Evolutionary conservation across 2,888 invertebrate genomes (phyloP).

Genomic region (Ferdinandea cuprea): DNA sequence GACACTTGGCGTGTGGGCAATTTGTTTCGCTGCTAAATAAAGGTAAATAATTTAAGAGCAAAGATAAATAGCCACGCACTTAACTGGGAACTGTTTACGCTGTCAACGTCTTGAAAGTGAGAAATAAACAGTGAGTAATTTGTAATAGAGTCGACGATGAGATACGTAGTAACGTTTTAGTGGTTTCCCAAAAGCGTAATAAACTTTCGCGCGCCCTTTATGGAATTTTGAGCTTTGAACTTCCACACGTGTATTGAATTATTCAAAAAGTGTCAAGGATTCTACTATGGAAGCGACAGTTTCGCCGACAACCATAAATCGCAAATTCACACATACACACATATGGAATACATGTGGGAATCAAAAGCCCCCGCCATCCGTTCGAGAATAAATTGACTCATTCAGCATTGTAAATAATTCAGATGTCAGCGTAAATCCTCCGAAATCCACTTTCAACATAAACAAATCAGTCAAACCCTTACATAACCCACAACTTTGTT

Average conservation of each 20-base stretch:
- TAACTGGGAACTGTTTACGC: not conserved
- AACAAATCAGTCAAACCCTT: not conserved
- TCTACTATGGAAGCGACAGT: no score
- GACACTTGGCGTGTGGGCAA: slow-evolving; percentile 56
- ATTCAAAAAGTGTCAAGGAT: no score
- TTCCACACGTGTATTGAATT: no score
- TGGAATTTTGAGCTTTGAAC: no score
- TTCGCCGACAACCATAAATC: no score
- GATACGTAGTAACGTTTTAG: no score
- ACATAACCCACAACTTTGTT: not conserved
- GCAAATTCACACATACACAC: not conserved
- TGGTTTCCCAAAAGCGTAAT: no score
- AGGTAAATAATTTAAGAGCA: not conserved
- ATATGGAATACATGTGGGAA: not conserved
- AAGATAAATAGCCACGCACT: slow-evolving; percentile 24
- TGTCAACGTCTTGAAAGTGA: not conserved
- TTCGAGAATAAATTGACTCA: not conserved
- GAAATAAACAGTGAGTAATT: not conserved
- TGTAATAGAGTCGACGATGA: not conserved
- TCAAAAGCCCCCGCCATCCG: not conserved
- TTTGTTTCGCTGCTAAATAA: slow-evolving; percentile 16
- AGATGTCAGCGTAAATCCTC: not conserved
- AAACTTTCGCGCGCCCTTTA: no score
- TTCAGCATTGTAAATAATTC: not conserved
- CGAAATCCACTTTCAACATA: not conserved